Percentiles rank a stretch among this genome's conserved stretches.
These are phyloP conservation scores for Odocoileus virginianus DNA, from an alignment of 2,113 vertebrate genomes.

Conservation along the genomic window DNA sequence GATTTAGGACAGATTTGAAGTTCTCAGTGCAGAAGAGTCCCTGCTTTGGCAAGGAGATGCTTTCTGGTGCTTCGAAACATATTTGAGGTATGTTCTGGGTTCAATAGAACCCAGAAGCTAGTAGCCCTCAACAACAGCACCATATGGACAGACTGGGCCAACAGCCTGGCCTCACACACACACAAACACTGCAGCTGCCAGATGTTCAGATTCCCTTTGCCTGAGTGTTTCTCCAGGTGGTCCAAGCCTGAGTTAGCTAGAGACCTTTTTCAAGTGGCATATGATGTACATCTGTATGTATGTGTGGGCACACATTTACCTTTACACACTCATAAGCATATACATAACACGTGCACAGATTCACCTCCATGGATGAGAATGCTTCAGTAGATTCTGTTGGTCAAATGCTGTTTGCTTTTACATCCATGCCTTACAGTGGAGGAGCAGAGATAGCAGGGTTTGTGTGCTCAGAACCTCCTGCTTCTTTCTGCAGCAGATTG, in stretches of 20 bases:
- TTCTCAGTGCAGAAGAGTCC: not conserved
- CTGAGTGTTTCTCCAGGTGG: not conserved
- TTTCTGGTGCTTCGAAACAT: not conserved
- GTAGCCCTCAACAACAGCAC: not conserved
- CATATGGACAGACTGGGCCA: not conserved
- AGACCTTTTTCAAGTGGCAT: not conserved
- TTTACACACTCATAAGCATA: not conserved
- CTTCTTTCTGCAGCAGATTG: not conserved
- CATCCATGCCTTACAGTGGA: not conserved
- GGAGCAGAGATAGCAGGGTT: not conserved
- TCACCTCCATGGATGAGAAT: not conserved
- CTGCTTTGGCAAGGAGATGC: not conserved
- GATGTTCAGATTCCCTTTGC: not conserved
- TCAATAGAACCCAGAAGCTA: not conserved
- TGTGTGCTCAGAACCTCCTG: not conserved
- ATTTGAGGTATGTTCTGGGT: too few species aligned
- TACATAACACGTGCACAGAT: not conserved
- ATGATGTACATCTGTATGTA: not conserved
- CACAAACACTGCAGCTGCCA: too few species aligned
- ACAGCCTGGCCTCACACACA: accelerated
- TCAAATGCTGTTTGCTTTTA: not conserved
- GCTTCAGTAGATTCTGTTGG: not conserved
- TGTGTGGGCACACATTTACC: not conserved
- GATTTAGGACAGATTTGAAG: not conserved
- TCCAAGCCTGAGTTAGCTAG: not conserved